Percentiles rank a stretch among this genome's conserved stretches.
phyloP scores from a whole-genome alignment of 2,113 vertebrate species.

The Scomber japonicus region DNA sequence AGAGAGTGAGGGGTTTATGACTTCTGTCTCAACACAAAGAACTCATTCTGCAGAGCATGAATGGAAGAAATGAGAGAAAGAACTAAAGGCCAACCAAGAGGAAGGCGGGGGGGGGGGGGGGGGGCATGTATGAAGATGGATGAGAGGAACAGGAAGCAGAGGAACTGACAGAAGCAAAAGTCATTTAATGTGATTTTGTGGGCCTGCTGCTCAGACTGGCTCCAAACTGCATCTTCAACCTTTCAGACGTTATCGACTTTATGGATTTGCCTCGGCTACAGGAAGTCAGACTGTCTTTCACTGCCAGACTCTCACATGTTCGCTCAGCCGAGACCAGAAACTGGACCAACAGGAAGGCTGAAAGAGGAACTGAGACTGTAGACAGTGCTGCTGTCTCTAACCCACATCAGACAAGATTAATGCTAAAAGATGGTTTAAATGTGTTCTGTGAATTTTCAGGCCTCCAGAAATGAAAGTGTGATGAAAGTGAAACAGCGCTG shows the following conservation, averaged over 20 bases:
- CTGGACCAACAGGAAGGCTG: too few species aligned
- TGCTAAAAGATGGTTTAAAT: too few species aligned
- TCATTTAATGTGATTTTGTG: constrained; percentile 57
- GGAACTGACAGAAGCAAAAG: constrained; percentile 17
- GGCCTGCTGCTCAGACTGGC: background rate
- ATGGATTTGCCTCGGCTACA: background rate
- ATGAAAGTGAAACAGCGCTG: too few species aligned
- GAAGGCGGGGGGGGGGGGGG: constrained; percentile 2
- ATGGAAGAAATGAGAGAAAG: constrained; percentile 23
- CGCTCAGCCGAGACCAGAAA: too few species aligned
- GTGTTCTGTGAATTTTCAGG: too few species aligned
- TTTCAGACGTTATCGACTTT: constrained; percentile 16
- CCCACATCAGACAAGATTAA: too few species aligned
- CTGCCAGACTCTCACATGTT: too few species aligned
- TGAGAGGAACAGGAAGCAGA: background rate
- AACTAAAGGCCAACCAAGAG: constrained; percentile 28
- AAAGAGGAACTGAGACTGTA: too few species aligned
- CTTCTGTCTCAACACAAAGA: constrained; percentile 68
- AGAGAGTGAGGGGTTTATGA: constrained; percentile 39
- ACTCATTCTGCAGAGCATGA: constrained; percentile 56
- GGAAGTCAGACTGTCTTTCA: background rate
- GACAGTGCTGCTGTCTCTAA: too few species aligned
- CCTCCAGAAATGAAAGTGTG: too few species aligned
- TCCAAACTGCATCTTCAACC: constrained; percentile 39
- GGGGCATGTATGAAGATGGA: constrained; percentile 42